Evolutionary conservation across 64 coral and sea anemone species (phyloP).

Genomic region (Dendronephthya gigantea): DNA sequence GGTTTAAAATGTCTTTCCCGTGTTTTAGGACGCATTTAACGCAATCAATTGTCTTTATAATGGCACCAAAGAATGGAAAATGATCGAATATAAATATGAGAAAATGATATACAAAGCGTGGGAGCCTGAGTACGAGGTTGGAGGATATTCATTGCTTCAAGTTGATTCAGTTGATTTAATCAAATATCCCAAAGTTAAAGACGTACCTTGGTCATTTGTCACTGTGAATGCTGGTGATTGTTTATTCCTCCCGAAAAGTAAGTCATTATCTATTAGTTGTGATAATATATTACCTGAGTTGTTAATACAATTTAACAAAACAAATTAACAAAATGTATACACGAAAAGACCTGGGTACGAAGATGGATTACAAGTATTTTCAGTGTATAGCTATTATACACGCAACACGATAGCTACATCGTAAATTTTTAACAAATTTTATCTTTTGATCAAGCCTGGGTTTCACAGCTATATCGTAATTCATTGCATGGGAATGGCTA

Average conservation of each 20-base stretch:
- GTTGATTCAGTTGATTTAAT: slow-evolving; percentile 57
- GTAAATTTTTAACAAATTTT: no score
- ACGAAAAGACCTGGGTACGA: no score
- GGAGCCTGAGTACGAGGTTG: slow-evolving; percentile 75
- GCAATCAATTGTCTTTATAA: slow-evolving; percentile 91
- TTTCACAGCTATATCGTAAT: no score
- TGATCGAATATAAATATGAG: slow-evolving; percentile 94
- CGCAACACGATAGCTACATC: no score
- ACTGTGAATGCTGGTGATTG: slow-evolving; percentile 84
- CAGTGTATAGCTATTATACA: no score
- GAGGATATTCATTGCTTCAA: slow-evolving; percentile 68
- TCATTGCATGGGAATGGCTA: no score
- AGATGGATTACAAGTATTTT: no score
- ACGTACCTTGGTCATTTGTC: slow-evolving; percentile 76
- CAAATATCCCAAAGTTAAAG: slow-evolving; percentile 58
- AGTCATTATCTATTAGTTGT: not conserved
- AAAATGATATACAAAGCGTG: slow-evolving; percentile 90
- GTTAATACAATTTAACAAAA: not conserved
- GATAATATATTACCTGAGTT: not conserved
- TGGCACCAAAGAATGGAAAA: slow-evolving; percentile 93
- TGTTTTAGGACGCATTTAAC: slow-evolving; percentile 78
- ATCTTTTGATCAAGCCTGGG: no score
- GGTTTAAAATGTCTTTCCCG: no score
- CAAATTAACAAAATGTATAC: not conserved
- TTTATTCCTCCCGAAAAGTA: slow-evolving; percentile 87